Percentiles rank a stretch among this genome's conserved stretches.
Conservation (phyloP, 2,113 vertebrate genomes). For the Lophochroa leadbeateri region DNA sequence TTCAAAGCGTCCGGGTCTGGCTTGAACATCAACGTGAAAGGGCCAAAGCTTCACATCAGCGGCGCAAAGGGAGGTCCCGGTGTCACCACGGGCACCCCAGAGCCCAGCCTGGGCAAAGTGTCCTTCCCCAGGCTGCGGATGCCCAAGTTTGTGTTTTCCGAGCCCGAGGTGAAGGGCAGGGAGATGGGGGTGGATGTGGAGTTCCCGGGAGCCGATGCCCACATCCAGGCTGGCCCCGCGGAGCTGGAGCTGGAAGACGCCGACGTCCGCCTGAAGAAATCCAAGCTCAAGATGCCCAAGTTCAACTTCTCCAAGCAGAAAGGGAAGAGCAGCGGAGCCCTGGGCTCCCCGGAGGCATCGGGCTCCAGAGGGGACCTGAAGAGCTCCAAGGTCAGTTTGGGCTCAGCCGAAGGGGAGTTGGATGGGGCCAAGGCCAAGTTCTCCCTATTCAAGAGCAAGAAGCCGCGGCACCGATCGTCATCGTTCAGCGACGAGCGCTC, state of each 20-base stretch:
- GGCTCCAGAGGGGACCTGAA: conserved; percentile 75
- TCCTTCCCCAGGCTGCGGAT: conserved; percentile 79
- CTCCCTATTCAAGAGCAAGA: conserved; percentile 82
- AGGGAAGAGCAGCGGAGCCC: conserved; percentile 69
- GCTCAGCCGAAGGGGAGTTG: conserved; percentile 74
- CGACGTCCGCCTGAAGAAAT: conserved; percentile 79
- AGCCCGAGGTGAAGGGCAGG: conserved; percentile 63
- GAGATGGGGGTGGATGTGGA: conserved; percentile 77
- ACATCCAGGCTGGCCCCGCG: conserved; percentile 11
- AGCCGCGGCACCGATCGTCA: conserved; percentile 82
- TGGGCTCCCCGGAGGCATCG: conserved; percentile 68
- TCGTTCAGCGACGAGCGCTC: conserved; percentile 86
- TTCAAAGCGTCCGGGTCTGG: not conserved
- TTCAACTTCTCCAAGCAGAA: conserved; percentile 88
- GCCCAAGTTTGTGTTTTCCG: conserved; percentile 70
- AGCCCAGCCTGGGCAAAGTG: conserved; percentile 55
- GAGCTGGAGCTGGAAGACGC: conserved; percentile 76
- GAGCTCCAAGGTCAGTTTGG: conserved; percentile 79
- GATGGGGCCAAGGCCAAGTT: conserved; percentile 81
- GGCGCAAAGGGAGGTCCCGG: not conserved
- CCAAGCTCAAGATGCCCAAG: conserved; percentile 90
- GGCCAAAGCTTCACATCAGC: conserved; percentile 56
- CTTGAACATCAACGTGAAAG: conserved; percentile 56
- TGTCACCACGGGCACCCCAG: not conserved
- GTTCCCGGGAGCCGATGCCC: conserved; percentile 36